phyloP scores from a whole-genome alignment of 23 tunicate species.

The Trididemnum miniatum region DNA sequence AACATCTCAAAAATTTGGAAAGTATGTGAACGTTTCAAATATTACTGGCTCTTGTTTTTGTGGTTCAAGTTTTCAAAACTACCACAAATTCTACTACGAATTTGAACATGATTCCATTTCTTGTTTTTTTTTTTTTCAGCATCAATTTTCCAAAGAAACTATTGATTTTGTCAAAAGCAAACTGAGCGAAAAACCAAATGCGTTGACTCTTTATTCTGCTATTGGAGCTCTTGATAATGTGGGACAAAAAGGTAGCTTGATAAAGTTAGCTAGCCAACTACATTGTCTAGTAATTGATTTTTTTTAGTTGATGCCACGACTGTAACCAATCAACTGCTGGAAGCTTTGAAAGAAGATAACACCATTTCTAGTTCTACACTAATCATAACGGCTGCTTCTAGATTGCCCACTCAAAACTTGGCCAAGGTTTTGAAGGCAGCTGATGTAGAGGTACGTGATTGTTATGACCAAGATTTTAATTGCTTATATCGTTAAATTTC shows the following conservation, averaged over 20 bases:
- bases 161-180: conserved; percentile 57
- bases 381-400: conserved; percentile 49
- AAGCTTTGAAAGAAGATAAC: conserved; percentile 70
- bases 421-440: conserved; percentile 41
- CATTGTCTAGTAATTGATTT: not conserved
- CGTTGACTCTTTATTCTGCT: conserved; percentile 46
- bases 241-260: conserved; percentile 48
- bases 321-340: conserved; percentile 22
- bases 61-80: not conserved
- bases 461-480: too few relatives aligned
- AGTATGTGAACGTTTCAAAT: not conserved
- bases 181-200: conserved; percentile 45
- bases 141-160: conserved; percentile 54
- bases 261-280: not conserved
- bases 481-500: too few relatives aligned
- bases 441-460: conserved; percentile 63
- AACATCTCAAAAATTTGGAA: not conserved
- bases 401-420: conserved; percentile 46
- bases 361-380: conserved; percentile 63
- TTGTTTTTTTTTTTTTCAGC: conserved; percentile 18
- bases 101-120: not conserved
- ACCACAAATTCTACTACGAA: too few relatives aligned
- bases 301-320: conserved; percentile 51
- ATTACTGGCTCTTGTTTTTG: too few relatives aligned
- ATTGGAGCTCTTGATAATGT: conserved; percentile 29